These are phyloP conservation scores for Goniozus legneri DNA, from an alignment of 1,140 invertebrate genomes.

Conservation along the genomic window DNA sequence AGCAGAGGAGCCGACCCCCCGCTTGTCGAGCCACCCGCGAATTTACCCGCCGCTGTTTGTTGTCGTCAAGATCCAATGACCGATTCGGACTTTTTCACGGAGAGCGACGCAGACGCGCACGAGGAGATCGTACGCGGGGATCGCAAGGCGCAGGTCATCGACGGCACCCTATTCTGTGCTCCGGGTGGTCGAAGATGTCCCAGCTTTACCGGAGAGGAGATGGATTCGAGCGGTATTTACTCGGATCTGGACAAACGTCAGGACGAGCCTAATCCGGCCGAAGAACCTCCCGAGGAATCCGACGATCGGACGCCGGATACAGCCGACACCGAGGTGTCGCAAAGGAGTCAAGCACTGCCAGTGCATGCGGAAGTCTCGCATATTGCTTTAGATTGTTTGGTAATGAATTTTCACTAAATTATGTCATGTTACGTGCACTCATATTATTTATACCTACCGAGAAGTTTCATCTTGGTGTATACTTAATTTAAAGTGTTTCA, in stretches of 20 bases:
- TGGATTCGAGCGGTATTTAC: slow-evolving; percentile 84
- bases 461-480: no score
- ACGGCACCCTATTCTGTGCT: slow-evolving; percentile 75
- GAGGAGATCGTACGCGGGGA: slow-evolving; percentile 71
- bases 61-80: slow-evolving; percentile 76
- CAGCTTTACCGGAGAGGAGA: slow-evolving; percentile 60
- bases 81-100: slow-evolving; percentile 84
- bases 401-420: no score
- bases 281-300: slow-evolving; percentile 28
- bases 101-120: slow-evolving; percentile 77
- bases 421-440: no score
- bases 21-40: slow-evolving; percentile 45
- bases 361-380: slow-evolving; percentile 16
- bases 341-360: slow-evolving; percentile 42
- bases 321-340: slow-evolving; percentile 44
- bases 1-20: slow-evolving; percentile 72
- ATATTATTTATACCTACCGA: no score
- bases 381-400: slow-evolving; percentile 30
- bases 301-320: slow-evolving; percentile 42
- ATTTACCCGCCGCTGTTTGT: slow-evolving; percentile 42
- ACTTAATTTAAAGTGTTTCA: no score
- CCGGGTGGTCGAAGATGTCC: slow-evolving; percentile 48
- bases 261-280: slow-evolving; percentile 33
- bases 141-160: slow-evolving; percentile 62
- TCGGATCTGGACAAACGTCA: slow-evolving; percentile 73